Conservation (phyloP, 2,113 vertebrate genomes). For the Stigmatopora nigra region DNA sequence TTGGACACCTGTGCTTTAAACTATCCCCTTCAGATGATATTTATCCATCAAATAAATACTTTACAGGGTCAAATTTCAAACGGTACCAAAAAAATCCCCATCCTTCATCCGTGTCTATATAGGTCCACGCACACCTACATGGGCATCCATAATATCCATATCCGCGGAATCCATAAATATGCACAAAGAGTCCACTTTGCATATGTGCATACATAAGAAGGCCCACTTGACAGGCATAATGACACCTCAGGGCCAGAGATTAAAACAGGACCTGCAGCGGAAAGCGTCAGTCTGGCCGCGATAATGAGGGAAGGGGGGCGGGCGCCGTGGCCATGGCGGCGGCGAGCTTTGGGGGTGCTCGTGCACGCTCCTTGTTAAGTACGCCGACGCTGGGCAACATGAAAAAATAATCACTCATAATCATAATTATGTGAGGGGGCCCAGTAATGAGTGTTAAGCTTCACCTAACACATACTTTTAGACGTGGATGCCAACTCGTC, state of each 20-base stretch:
- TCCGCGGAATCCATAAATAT: neutral
- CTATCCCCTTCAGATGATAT: too few species aligned
- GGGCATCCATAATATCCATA: too few species aligned
- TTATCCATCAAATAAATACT: too few species aligned
- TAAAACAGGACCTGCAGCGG: slow-evolving; percentile 6
- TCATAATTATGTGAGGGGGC: slow-evolving; percentile 5
- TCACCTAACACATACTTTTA: neutral
- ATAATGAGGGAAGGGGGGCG: neutral
- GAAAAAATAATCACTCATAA: slow-evolving; percentile 5
- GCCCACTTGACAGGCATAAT: slow-evolving; percentile 11
- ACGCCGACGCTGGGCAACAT: neutral
- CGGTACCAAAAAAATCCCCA: neutral
- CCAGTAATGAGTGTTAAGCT: slow-evolving; percentile 6
- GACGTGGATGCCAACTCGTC: neutral
- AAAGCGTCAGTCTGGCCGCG: neutral
- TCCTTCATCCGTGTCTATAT: neutral
- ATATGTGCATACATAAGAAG: slow-evolving; percentile 5
- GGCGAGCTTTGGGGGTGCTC: too few species aligned
- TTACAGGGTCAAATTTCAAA: neutral
- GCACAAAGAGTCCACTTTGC: slow-evolving; percentile 5
- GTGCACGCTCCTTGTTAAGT: neutral
- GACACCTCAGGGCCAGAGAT: slow-evolving; percentile 7
- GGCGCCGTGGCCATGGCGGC: neutral
- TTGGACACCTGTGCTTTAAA: too few species aligned
- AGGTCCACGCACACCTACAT: neutral